Base-by-base conservation (phyloP, 2,113 vertebrate species). In the Melospiza georgiana region DNA sequence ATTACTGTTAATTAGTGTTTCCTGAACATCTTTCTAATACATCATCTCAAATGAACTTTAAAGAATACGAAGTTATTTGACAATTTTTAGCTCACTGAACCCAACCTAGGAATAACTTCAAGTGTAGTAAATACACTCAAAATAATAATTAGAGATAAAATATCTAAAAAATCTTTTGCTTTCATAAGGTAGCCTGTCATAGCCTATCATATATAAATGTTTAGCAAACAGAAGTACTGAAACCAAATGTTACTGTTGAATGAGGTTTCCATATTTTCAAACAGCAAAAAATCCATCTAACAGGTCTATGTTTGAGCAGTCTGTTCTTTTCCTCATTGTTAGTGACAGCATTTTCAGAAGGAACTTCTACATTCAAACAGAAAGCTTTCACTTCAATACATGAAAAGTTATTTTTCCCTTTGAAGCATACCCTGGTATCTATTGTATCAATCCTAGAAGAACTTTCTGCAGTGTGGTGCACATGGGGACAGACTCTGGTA, bases 1-100 rank as follows among this genome's bases (percentile, higher is more conserved):
- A 89, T 87, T 89, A 87, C 63, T 95, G 51, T 87, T 96, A 96
- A 97, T 95, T 90, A 94, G 21, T 14, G 1, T 27, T 79, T 84
- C 58, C 74, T 92, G 84, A 92, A 79, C 46, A 81, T 61, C 89
- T 79, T 89, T 80, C 49, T 95, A 89, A 95, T 91, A 75, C 8
- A 91, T 75, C 39, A 91, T 86, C 49, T 80, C 75, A 66, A 93
- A 69, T 44, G 73, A 90, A 87, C 30, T 78, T 91, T 84, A 94
- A 93, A 91, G 67, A 94, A 89, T 83, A 86, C n/a, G 27, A 87
- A 82, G 68, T 67, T 89, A 91, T 73, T 79, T 94, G 68, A 69
- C n/a, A 52, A 59, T 46, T 93, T 94, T 93, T 68, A 88, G 27
- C 28, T 89, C 58, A 67, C 62, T 69, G 80, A 91, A 89, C 71